Evolutionary conservation across 2,113 vertebrate species (phyloP).

Genomic region (Bambusicola thoracicus): DNA sequence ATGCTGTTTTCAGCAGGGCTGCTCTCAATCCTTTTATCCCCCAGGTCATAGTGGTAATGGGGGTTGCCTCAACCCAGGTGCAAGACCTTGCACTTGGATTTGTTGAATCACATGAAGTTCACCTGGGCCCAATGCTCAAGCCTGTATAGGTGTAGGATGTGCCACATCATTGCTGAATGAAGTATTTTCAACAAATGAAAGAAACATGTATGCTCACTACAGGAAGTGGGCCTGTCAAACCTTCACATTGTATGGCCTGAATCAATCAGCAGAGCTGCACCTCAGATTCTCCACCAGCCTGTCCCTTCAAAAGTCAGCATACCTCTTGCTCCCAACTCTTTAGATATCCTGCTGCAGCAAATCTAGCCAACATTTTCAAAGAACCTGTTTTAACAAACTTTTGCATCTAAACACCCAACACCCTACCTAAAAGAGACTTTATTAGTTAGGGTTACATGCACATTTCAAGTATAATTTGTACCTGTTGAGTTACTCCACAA

Average conservation of each 20-base stretch:
- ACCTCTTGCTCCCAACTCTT: not conserved
- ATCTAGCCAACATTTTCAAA: not conserved
- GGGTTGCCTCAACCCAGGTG: no score
- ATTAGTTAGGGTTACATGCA: not conserved
- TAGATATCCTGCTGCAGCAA: not conserved
- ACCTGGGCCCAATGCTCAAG: no score
- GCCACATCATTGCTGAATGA: not conserved
- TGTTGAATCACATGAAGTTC: no score
- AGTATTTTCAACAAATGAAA: not conserved
- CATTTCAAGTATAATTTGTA: not conserved
- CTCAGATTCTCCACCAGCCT: not conserved
- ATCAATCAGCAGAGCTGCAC: not conserved
- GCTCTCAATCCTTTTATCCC: no score
- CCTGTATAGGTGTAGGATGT: not conserved
- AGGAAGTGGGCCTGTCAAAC: not conserved
- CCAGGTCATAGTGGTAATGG: no score
- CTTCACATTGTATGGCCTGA: not conserved
- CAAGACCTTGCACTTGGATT: no score
- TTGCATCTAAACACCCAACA: not conserved
- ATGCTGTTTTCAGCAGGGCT: no score
- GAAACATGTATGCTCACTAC: not conserved
- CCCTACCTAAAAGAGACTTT: not conserved
- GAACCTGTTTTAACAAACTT: not conserved
- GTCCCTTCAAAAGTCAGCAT: not conserved
- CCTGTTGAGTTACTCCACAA: not conserved